Conservation (phyloP, 1,140 invertebrate genomes). For the Pogonus chalceus region DNA sequence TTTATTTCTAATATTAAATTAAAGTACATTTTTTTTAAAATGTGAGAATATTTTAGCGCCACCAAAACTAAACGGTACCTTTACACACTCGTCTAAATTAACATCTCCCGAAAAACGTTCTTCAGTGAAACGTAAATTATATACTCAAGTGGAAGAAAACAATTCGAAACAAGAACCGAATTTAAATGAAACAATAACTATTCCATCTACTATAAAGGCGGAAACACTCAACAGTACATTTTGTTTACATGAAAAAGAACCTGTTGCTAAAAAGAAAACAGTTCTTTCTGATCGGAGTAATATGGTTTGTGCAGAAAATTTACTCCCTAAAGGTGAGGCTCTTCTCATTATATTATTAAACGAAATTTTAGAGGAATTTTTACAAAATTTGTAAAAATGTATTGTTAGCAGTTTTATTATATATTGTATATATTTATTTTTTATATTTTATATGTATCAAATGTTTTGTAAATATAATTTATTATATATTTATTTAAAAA, state of each 20-base stretch:
- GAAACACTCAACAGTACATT: constrained; percentile 31
- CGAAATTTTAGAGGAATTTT: too few species aligned
- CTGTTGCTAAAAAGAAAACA: constrained; percentile 31
- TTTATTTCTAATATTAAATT: too few species aligned
- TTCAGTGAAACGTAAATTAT: background rate
- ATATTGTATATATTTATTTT: too few species aligned
- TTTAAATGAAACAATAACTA: background rate
- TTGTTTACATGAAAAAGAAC: constrained; percentile 27
- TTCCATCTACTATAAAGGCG: constrained; percentile 12
- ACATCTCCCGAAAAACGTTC: constrained; percentile 13
- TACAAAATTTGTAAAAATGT: too few species aligned
- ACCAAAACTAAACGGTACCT: background rate
- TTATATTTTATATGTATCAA: too few species aligned
- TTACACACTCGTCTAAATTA: too few species aligned
- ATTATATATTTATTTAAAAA: too few species aligned
- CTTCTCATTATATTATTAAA: too few species aligned
- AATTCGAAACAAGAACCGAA: constrained; percentile 11
- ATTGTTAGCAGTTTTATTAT: too few species aligned
- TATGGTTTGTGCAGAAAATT: constrained; percentile 27
- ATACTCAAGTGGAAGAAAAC: background rate
- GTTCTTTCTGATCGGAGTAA: constrained; percentile 17
- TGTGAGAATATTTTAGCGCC: background rate
- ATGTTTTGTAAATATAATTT: too few species aligned
- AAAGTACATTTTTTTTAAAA: too few species aligned
- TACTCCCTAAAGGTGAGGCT: constrained; percentile 8